A percentile compares a stretch with the other conserved stretches of the same genome.
These are phyloP conservation scores for Enteromius viviparus DNA, from an alignment of 2,797 vertebrate species.

Conservation along the genomic window DNA sequence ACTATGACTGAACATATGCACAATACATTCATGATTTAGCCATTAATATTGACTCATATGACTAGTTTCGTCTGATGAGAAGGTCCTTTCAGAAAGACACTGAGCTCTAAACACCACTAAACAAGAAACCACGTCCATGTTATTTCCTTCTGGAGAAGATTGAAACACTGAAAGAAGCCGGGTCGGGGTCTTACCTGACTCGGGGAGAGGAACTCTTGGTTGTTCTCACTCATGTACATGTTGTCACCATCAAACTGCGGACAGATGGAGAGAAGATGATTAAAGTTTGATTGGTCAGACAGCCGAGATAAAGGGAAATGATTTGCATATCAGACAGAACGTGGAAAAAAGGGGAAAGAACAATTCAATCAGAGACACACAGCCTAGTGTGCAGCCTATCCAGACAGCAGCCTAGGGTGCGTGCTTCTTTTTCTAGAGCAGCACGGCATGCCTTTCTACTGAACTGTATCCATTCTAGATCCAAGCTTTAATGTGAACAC, in stretches of 20 bases:
- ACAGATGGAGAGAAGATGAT: constrained; percentile 64
- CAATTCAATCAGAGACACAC: constrained; percentile 25
- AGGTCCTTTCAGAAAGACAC: neutral
- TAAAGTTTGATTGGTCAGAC: constrained; percentile 37
- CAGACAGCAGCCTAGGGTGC: neutral
- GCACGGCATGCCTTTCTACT: neutral
- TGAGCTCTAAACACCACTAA: too few relatives aligned
- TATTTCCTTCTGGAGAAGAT: neutral
- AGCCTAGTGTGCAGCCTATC: neutral
- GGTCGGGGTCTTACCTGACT: constrained; percentile 83
- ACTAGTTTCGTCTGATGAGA: neutral
- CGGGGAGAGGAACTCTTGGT: constrained; percentile 93
- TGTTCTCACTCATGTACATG: constrained; percentile 98
- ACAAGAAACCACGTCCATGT: neutral
- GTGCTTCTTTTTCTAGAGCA: too few relatives aligned
- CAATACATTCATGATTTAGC: neutral
- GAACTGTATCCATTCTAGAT: neutral
- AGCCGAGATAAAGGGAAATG: constrained; percentile 42
- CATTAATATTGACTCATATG: neutral
- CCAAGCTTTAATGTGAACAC: neutral
- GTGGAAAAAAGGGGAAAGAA: constrained; percentile 24
- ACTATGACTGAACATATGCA: neutral
- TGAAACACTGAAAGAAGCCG: neutral
- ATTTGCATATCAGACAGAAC: constrained; percentile 46
- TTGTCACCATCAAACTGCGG: constrained; percentile 98